A percentile compares a stretch with the other conserved stretches of the same genome.
phyloP scores from a whole-genome alignment of 2,888 invertebrate genomes.

The Mythimna impura region DNA sequence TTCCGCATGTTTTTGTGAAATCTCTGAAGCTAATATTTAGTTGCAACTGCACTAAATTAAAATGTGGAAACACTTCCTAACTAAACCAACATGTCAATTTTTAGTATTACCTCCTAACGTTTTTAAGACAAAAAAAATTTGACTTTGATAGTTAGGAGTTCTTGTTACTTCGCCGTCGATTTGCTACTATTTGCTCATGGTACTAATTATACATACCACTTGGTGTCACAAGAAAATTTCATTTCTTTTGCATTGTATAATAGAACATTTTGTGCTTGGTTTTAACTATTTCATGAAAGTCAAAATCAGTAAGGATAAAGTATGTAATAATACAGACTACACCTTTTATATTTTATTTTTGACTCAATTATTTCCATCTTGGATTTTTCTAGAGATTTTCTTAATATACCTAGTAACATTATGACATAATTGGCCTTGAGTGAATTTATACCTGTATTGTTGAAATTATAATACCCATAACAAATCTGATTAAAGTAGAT shows the following conservation, averaged over 20 bases:
- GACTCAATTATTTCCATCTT: neutral
- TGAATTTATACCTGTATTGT: constrained; percentile 19
- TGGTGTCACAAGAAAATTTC: neutral
- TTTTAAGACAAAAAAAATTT: no score
- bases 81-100: no score
- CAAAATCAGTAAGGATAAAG: neutral
- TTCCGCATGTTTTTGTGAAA: no score
- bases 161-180: no score
- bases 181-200: neutral
- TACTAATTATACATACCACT: neutral
- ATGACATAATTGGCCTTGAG: constrained; percentile 20
- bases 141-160: no score
- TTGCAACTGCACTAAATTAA: no score
- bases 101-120: no score
- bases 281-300: neutral
- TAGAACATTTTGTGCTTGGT: neutral
- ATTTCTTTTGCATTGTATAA: neutral
- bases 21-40: no score
- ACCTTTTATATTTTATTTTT: neutral
- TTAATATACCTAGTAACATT: neutral
- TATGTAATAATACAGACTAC: neutral
- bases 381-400: neutral
- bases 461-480: constrained; percentile 9
- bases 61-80: no score
- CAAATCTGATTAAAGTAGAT: constrained; percentile 31